A percentile compares a stretch with the other conserved stretches of the same genome.
Evolutionary conservation across 2,888 invertebrate genomes (phyloP).

Genomic region (Platynereis dumerilii): DNA sequence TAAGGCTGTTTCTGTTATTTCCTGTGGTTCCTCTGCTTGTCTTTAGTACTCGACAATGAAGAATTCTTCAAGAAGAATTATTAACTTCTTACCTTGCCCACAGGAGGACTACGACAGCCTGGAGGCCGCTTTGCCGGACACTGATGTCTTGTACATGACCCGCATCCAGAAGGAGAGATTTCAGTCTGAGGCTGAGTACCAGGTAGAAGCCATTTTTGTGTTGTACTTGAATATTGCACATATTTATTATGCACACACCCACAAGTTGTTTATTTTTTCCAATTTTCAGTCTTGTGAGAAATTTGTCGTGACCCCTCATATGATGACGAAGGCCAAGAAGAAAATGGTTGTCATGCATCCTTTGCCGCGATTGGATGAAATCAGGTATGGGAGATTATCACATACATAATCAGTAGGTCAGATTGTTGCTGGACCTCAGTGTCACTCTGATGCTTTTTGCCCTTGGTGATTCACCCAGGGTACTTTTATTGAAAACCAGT

Average conservation of each 20-base stretch:
- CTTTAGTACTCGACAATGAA: too few species aligned
- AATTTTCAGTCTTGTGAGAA: slow-evolving; percentile 79
- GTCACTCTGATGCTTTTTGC: too few species aligned
- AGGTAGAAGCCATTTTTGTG: slow-evolving; percentile 72
- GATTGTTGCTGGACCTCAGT: too few species aligned
- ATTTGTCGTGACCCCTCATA: slow-evolving; percentile 85
- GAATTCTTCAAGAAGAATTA: too few species aligned
- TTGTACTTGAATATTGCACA: too few species aligned
- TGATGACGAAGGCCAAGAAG: slow-evolving; percentile 92
- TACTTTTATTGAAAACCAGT: too few species aligned
- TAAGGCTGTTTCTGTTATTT: slow-evolving; percentile 38
- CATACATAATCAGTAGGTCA: too few species aligned
- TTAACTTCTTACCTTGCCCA: too few species aligned
- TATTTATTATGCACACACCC: too few species aligned
- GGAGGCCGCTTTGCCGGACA: slow-evolving; percentile 86
- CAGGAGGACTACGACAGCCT: slow-evolving; percentile 66
- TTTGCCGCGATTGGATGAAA: slow-evolving; percentile 91
- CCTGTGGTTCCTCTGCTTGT: too few species aligned
- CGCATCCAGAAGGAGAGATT: slow-evolving; percentile 96
- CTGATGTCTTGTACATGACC: slow-evolving; percentile 98
- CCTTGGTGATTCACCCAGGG: too few species aligned
- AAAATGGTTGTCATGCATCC: slow-evolving; percentile 98
- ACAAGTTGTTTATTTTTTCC: not conserved
- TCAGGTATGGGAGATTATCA: slow-evolving; percentile 66
- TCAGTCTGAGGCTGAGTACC: slow-evolving; percentile 80